phyloP scores from a whole-genome alignment of 2,888 invertebrate species.

The Xestia rhomboidea region DNA sequence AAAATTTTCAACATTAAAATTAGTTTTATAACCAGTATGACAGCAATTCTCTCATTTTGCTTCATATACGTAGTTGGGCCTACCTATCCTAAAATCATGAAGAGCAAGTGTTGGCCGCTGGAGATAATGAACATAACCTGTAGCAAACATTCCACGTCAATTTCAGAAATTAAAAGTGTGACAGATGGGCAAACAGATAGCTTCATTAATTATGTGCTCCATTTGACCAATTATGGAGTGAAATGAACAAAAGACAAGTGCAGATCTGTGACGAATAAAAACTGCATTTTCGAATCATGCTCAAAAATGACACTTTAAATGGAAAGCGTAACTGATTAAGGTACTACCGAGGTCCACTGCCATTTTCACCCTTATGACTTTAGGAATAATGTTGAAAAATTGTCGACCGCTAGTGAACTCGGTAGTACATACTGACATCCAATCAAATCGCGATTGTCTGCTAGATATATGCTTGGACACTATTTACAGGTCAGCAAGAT shows the following conservation, averaged over 20 bases:
- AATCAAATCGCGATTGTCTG: neutral
- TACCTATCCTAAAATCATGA: neutral
- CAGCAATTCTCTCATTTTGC: neutral
- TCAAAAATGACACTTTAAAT: neutral
- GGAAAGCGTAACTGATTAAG: neutral
- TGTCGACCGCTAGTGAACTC: too few species aligned
- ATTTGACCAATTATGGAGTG: constrained; percentile 14
- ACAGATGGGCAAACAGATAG: constrained; percentile 23
- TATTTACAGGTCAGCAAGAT: neutral
- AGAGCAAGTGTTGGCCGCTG: neutral
- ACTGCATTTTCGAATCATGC: constrained; percentile 1
- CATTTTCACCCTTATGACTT: too few species aligned
- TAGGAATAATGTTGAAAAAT: neutral
- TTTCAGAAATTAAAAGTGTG: constrained; percentile 12
- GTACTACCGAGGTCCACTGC: neutral
- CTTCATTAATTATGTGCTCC: constrained; percentile 11
- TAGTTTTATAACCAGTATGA: neutral
- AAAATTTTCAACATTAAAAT: too few species aligned
- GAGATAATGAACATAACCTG: neutral
- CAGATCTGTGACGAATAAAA: constrained; percentile 1
- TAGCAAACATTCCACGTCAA: constrained; percentile 9
- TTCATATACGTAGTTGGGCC: neutral
- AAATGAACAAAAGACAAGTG: neutral
- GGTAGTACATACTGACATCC: too few species aligned
- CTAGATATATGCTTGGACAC: neutral